Evolutionary conservation across 1,140 invertebrate species (phyloP).

Genomic region (Drosophila azteca): DNA sequence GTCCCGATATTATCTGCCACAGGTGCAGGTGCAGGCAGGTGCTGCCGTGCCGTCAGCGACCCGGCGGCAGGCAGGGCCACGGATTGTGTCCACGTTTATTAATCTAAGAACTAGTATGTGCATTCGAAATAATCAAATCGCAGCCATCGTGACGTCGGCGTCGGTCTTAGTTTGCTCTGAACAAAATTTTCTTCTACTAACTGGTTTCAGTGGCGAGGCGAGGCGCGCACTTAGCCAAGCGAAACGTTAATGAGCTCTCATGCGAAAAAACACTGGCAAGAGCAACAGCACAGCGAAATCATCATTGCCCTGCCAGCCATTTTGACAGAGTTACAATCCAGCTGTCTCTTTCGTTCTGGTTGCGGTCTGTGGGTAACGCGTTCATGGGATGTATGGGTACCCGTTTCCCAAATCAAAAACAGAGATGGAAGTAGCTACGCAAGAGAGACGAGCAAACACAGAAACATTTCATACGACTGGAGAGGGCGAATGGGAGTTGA

Average conservation of each 20-base stretch:
- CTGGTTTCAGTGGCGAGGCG: conserved; percentile 62
- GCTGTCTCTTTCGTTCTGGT: conserved; percentile 16
- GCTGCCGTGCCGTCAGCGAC: conserved; percentile 36
- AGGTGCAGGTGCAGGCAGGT: conserved; percentile 9
- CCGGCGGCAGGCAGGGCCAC: conserved; percentile 67
- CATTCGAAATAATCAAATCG: conserved; percentile 55
- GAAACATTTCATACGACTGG: not conserved
- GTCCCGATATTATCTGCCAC: conserved; percentile 41
- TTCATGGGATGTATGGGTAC: no score
- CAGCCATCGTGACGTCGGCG: conserved; percentile 22
- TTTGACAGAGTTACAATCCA: conserved; percentile 32
- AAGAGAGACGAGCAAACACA: not conserved
- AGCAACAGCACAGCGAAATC: conserved; percentile 38
- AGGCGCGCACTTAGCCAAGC: conserved; percentile 79
- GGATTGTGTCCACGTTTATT: conserved; percentile 50
- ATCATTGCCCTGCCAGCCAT: conserved; percentile 56
- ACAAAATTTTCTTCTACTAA: conserved; percentile 67
- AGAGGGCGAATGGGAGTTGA: conserved; percentile 14
- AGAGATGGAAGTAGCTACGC: conserved; percentile 15
- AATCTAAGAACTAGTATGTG: conserved; percentile 46
- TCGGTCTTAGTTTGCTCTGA: conserved; percentile 51
- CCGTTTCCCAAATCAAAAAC: conserved; percentile 5
- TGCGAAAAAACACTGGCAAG: conserved; percentile 79
- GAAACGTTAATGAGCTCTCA: conserved; percentile 83
- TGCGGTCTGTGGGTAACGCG: not conserved